A percentile compares a stretch with the other conserved stretches of the same genome.
phyloP scores from a whole-genome alignment of 2,888 invertebrate genomes.

The Dasypogon diadema region DNA sequence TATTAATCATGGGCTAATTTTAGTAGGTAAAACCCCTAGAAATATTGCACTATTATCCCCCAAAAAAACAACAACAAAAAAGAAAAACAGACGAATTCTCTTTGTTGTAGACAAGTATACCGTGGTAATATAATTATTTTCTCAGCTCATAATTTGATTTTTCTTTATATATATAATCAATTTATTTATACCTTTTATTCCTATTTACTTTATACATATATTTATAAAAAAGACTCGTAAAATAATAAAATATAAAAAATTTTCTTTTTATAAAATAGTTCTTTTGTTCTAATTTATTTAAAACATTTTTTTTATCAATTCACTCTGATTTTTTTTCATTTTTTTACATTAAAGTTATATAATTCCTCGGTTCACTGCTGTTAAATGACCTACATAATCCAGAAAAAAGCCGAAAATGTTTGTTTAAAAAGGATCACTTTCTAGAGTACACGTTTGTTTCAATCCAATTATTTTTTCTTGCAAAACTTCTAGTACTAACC shows the following conservation, averaged over 20 bases:
- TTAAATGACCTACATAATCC: too few relatives aligned
- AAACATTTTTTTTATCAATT: background rate
- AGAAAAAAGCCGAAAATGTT: too few relatives aligned
- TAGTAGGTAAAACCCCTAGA: slow-evolving; percentile 6
- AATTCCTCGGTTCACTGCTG: background rate
- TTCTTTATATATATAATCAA: background rate
- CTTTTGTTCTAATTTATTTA: background rate
- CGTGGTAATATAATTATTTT: background rate
- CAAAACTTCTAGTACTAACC: too few relatives aligned
- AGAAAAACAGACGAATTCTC: background rate
- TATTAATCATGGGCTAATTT: too few relatives aligned
- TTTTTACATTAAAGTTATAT: background rate
- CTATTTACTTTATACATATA: slow-evolving; percentile 7
- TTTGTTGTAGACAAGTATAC: background rate
- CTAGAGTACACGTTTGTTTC: too few relatives aligned
- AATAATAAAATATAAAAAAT: slow-evolving; percentile 2
- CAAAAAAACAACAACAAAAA: background rate
- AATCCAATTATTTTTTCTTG: too few relatives aligned
- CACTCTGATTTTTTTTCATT: background rate
- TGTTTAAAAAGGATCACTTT: too few relatives aligned
- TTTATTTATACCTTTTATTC: background rate
- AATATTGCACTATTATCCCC: slow-evolving; percentile 6
- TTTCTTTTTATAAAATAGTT: background rate
- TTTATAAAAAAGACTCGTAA: slow-evolving; percentile 8
- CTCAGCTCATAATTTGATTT: slow-evolving; percentile 1